Evolutionary conservation across 2,888 invertebrate genomes (phyloP).

Genomic region (Scaptomyza caliginosa): DNA sequence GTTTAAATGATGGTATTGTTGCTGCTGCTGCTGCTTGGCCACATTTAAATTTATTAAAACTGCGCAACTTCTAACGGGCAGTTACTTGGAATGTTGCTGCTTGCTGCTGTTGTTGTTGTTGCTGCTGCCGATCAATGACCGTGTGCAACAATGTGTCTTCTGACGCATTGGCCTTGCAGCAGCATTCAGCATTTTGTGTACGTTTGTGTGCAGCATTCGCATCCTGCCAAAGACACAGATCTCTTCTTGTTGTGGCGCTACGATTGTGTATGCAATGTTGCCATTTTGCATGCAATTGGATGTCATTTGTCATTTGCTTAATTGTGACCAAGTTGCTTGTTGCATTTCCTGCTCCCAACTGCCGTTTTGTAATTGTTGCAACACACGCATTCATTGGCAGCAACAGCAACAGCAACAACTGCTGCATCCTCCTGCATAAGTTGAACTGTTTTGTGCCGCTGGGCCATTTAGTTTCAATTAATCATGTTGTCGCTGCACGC

Average conservation of each 20-base stretch:
- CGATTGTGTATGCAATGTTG: constrained; percentile 33
- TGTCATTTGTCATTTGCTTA: constrained; percentile 78
- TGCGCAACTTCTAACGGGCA: constrained; percentile 70
- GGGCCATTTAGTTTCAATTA: constrained; percentile 77
- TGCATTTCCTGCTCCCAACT: constrained; percentile 53
- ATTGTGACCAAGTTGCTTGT: constrained; percentile 63
- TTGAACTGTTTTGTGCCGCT: constrained; percentile 28
- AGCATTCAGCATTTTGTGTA: constrained; percentile 1
- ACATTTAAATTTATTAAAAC: constrained; percentile 80
- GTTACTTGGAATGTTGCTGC: constrained; percentile 58
- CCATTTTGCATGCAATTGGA: constrained; percentile 77
- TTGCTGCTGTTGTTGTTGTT: constrained; percentile 27
- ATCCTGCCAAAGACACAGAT: constrained; percentile 23
- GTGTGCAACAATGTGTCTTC: constrained; percentile 48
- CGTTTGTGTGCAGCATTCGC: constrained; percentile 10
- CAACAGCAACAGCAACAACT: neutral
- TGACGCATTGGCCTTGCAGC: constrained; percentile 10
- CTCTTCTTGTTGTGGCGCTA: constrained; percentile 27
- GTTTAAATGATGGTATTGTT: constrained; percentile 74
- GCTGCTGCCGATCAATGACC: constrained; percentile 58
- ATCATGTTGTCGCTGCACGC: constrained; percentile 77
- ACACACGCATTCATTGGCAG: constrained; percentile 53
- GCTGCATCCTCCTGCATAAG: constrained; percentile 7
- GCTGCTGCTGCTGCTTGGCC: constrained; percentile 21
- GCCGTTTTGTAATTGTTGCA: constrained; percentile 72